Evolutionary conservation across 2,888 invertebrate genomes (phyloP), one percentile per base, ranked within the genome.

Genomic region (Andricus curvator): DNA sequence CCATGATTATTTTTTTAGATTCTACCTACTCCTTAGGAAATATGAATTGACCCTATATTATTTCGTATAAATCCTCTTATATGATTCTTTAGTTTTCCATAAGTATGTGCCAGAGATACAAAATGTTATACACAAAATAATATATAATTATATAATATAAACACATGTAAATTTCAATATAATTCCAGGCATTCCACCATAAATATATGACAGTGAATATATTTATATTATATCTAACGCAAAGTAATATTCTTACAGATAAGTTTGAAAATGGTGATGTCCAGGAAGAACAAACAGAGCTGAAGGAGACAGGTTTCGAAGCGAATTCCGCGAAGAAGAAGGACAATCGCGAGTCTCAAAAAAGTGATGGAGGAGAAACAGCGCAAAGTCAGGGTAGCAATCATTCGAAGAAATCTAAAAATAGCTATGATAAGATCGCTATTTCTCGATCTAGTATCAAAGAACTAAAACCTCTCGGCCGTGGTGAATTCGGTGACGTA

Each of bases 401-500:
- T 76, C 94, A 95, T 83, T 95, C 95, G 22, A 94, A 94, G 90
- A 93, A 94, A 87, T 95, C 96, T 65, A 94, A 95, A 89, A 93
- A 94, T 15, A 95, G 95, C 81, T 97, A 96, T 88, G 98, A 98
- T 85, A 96, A 96, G 86, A 93, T 98, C 17, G 94, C 96, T 0
- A 94, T 97, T 74, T 96, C 97, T 0, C 94, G 98, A 51, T 94
- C 95, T 4, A 94, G 97, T 80, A 93, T 98, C 0, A 95, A 95
- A 0, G 96, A 97, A 33, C 93, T 95, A 77, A 92, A 92, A 66
- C 93, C 93, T 1, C 85, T 93, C 0, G 97, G 98, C 25, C 96
- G 98, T 37, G 98, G 99, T 0, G 97, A 98, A 88, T 99, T 98
- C 89, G 99, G 99, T 0, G 98, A 98, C 87, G 96, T 99, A 0